Conservation (phyloP, 2,113 vertebrate species). For the Spermophilus dauricus region DNA sequence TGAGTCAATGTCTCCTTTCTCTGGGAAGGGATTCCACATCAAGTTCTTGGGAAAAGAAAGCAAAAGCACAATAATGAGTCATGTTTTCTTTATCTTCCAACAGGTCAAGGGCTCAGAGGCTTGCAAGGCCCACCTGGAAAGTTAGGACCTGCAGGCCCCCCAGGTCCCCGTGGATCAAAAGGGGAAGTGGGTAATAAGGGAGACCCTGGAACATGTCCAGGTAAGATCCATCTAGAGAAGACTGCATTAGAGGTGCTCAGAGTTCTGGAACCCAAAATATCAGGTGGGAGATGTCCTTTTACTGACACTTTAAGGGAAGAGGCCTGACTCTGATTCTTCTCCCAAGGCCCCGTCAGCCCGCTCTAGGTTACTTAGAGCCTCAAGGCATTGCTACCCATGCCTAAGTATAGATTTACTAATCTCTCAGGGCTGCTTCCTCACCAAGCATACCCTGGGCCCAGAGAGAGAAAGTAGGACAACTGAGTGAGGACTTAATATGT, state of each 20-base stretch:
- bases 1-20: not conserved
- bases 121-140: slow-evolving; percentile 77
- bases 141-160: not conserved
- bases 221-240: slow-evolving; percentile 34
- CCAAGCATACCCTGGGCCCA: not conserved
- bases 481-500: not conserved
- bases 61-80: not conserved
- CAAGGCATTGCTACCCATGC: too few relatives aligned
- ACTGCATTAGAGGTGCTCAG: not conserved
- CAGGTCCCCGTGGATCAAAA: not conserved
- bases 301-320: not conserved
- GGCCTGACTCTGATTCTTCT: not conserved
- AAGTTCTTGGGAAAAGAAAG: not conserved
- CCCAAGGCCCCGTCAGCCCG: not conserved
- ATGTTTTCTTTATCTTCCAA: not conserved
- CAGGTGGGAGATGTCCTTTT: not conserved
- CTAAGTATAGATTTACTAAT: not conserved
- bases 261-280: too few relatives aligned
- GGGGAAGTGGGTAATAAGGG: slow-evolving; percentile 52
- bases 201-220: slow-evolving; percentile 18
- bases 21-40: not conserved
- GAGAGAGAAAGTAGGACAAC: not conserved
- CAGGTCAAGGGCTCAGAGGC: slow-evolving; percentile 71
- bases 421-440: not conserved
- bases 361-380: not conserved